Evolutionary conservation across 2,113 vertebrate genomes (phyloP), one percentile per base, ranked within the genome.

Genomic region (Eurypyga helias): DNA sequence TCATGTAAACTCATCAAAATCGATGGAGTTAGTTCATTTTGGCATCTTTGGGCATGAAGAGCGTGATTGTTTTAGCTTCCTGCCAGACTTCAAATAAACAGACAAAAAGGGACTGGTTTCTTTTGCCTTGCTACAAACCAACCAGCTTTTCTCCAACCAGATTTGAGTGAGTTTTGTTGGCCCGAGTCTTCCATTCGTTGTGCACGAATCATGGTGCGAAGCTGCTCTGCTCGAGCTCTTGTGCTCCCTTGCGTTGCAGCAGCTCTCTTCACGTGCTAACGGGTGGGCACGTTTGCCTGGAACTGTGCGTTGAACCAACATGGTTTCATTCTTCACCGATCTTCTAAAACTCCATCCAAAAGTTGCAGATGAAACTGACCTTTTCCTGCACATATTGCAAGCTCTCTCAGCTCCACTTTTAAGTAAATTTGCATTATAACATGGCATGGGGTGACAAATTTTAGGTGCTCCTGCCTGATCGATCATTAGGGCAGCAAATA

Each of bases 221-320:
- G 67, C 58, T 79, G 34, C 21, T 87, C 31, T 80, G 28, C 71
- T 72, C 0, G 0, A 54, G 48, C 43, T 76, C 62, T 72, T 1
- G 2, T 29, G n/a, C 23, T 89, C 28, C 43, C 52, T n/a, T 67
- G n/a, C 41, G 51, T 78, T 71, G 43, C 55, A 49, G 0, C 43
- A 75, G 41, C 62, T 75, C 66, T 58, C 26, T n/a, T 17, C 3
- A 1, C 16, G 1, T 33, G 36, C 43, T 89, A 6, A 3, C 19
- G 20, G 34, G 33, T 61, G 64, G 34, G 45, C 16, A 45, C 38
- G 45, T 45, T 90, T 61, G 45, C 66, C 54, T 93, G 86, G 64
- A 83, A 87, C 52, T 2, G 15, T 41, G 24, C 43, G 15, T 58
- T 2, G 0, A 80, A 38, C 67, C 11, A 33, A 1, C 0, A 1